Conservation (phyloP, 2,113 vertebrate genomes). For the Gasterosteus aculeatus region DNA sequence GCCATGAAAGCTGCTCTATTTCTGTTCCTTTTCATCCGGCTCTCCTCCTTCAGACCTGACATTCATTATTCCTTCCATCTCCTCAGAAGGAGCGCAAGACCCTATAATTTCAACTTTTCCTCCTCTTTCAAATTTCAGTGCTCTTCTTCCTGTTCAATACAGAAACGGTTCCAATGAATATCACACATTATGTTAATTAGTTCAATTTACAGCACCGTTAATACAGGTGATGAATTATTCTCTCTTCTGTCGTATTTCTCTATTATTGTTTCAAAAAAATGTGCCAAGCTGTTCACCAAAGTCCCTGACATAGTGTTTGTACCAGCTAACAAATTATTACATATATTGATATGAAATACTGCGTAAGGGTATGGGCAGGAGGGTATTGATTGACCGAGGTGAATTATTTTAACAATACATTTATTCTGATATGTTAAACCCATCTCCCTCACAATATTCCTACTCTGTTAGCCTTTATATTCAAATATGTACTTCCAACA, state of each 20-base stretch:
- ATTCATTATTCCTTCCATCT: constrained; percentile 72
- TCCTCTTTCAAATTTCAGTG: background rate
- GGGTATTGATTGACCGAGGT: background rate
- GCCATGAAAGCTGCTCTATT: constrained; percentile 74
- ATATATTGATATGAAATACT: background rate
- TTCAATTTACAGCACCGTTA: background rate
- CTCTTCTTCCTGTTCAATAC: background rate
- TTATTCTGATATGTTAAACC: background rate
- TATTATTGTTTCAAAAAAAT: background rate
- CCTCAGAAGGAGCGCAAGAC: constrained; percentile 53
- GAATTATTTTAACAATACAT: background rate
- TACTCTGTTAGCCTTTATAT: background rate
- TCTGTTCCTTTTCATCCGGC: constrained; percentile 72
- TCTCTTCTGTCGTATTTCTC: background rate
- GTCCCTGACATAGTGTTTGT: background rate
- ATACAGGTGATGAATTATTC: background rate
- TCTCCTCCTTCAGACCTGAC: constrained; percentile 68
- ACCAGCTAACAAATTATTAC: background rate
- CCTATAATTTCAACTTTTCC: constrained; percentile 36
- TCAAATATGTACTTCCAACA: background rate
- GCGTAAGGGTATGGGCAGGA: background rate
- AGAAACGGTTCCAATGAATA: background rate
- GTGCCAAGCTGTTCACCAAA: background rate
- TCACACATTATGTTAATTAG: background rate
- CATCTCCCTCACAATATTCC: background rate